A percentile compares a stretch with the other conserved stretches of the same genome.
Conservation (phyloP, 2,113 vertebrate genomes). For the Cervus canadensis region DNA sequence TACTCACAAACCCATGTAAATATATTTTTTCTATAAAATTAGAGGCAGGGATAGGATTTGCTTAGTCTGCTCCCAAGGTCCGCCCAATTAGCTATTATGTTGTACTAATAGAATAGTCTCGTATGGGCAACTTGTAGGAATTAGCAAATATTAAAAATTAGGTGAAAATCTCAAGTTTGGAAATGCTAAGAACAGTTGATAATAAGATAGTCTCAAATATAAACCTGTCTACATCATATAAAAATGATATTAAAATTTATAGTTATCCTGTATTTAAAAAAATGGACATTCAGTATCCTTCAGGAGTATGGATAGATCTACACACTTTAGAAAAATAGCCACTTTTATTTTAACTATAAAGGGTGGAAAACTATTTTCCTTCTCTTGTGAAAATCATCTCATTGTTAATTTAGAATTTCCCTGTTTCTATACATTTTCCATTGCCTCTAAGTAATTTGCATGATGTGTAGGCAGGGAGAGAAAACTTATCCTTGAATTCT, state of each 20-base stretch:
- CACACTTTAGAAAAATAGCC: background rate
- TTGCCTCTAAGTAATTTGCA: background rate
- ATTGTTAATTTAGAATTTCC: constrained; percentile 11
- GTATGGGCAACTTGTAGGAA: background rate
- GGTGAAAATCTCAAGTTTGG: background rate
- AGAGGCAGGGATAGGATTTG: background rate
- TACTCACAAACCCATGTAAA: background rate
- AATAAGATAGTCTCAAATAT: background rate
- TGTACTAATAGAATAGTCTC: background rate
- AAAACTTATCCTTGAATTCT: background rate
- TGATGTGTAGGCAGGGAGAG: background rate
- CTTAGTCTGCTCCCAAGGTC: background rate
- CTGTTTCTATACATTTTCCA: background rate
- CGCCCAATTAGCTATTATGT: background rate
- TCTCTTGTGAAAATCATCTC: background rate
- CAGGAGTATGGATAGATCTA: background rate
- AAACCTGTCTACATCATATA: background rate
- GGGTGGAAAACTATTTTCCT: background rate
- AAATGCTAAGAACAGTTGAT: background rate
- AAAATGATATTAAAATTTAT: background rate
- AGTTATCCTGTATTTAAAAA: background rate
- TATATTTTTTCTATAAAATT: background rate
- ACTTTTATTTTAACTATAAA: background rate
- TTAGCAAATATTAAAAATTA: background rate
- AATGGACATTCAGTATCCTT: background rate